Percentiles rank a stretch among this genome's conserved stretches.
Evolutionary conservation across 2,797 vertebrate genomes (phyloP).

Genomic region (Monodelphis domestica): DNA sequence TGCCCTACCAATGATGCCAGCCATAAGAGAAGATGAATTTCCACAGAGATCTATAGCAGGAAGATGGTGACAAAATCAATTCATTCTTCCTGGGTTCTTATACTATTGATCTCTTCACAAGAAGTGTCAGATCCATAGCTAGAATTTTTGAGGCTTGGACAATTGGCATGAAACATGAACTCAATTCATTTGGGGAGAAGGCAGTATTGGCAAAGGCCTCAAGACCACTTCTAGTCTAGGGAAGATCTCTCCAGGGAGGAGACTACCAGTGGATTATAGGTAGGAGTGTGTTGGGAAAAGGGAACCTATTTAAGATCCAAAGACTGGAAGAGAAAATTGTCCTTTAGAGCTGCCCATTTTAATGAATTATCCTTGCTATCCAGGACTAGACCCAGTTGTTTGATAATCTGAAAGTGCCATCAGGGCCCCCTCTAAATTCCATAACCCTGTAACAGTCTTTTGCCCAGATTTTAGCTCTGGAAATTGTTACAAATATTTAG

Average conservation of each 20-base stretch:
- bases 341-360: neutral
- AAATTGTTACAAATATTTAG: neutral
- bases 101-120: neutral
- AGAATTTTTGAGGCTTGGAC: neutral
- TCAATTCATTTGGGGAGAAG: neutral
- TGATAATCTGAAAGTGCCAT: neutral
- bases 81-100: neutral
- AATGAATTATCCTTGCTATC: neutral
- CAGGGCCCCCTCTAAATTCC: neutral
- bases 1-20: neutral
- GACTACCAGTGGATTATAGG: neutral
- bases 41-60: neutral
- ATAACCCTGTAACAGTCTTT: no score
- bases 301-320: neutral
- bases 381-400: neutral
- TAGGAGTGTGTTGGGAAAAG: neutral
- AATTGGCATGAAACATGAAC: neutral
- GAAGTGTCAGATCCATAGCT: neutral
- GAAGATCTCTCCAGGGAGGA: neutral
- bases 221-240: neutral
- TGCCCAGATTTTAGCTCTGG: neutral
- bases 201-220: neutral
- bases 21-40: neutral
- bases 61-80: neutral
- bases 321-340: neutral